Conservation (phyloP, 2,113 vertebrate genomes). For the Heteronetta atricapilla region DNA sequence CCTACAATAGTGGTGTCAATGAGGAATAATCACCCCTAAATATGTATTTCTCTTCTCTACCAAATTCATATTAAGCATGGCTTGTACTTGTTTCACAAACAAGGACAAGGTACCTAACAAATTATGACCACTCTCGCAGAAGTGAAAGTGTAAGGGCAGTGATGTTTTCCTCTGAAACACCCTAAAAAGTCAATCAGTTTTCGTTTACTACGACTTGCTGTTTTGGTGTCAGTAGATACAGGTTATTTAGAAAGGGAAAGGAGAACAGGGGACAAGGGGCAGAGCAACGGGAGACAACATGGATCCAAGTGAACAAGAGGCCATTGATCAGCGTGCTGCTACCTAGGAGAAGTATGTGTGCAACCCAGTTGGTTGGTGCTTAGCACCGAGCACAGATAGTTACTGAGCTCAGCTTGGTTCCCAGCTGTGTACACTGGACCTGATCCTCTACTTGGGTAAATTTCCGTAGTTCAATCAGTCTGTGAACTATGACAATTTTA, state of each 20-base stretch:
- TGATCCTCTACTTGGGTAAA: conserved; percentile 9
- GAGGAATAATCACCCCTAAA: neutral
- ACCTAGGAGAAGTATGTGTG: neutral
- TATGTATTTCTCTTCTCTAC: neutral
- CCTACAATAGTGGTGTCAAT: neutral
- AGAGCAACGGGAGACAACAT: neutral
- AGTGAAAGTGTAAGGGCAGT: neutral
- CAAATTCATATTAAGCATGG: neutral
- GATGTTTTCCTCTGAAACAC: neutral
- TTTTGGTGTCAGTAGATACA: neutral
- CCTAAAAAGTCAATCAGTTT: neutral
- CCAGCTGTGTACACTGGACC: conserved; percentile 60
- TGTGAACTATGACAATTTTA: conserved; percentile 33
- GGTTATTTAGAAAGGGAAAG: neutral
- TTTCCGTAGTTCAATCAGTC: conserved; percentile 10
- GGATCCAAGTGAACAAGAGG: neutral
- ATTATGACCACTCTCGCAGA: neutral
- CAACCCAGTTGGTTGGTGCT: neutral
- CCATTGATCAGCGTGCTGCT: neutral
- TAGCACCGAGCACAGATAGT: neutral
- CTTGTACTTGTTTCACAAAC: neutral
- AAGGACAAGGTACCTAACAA: neutral
- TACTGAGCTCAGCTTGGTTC: conserved; percentile 41
- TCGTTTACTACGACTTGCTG: neutral
- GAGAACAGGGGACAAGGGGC: neutral